phyloP scores from a whole-genome alignment of 2,888 invertebrate species.

The Pharmacophagus antenor region DNA sequence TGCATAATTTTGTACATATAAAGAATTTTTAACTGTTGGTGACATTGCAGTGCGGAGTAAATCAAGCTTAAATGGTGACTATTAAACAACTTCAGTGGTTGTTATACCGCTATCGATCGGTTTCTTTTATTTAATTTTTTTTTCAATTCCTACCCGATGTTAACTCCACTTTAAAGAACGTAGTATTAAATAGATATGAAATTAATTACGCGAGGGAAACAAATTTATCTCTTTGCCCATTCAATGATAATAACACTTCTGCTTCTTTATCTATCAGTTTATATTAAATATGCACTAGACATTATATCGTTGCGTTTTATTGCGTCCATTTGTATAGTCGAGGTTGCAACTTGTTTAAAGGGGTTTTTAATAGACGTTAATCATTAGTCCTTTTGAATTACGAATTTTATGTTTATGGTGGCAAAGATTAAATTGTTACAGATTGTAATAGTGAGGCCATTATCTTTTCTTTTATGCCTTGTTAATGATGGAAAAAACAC shows the following conservation, averaged over 20 bases:
- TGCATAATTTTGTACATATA: slow-evolving; percentile 20
- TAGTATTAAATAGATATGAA: neutral
- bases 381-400: neutral
- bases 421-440: neutral
- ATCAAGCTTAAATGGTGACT: slow-evolving; percentile 12
- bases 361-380: neutral
- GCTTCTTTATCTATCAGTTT: neutral
- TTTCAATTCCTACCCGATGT: slow-evolving; percentile 9
- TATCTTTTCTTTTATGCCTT: neutral
- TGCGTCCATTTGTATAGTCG: neutral
- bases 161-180: slow-evolving; percentile 3
- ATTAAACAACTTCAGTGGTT: slow-evolving; percentile 15
- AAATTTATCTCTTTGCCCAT: neutral
- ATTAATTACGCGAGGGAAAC: neutral
- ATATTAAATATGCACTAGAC: neutral
- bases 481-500: no score
- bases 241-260: neutral
- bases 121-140: slow-evolving; percentile 10
- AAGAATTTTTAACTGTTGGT: slow-evolving; percentile 16
- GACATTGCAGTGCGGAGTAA: slow-evolving; percentile 8
- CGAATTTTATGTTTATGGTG: neutral
- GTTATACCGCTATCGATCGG: neutral
- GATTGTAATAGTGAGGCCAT: neutral
- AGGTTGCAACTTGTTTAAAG: no score
- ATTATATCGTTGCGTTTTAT: neutral